Evolutionary conservation across 2,888 invertebrate genomes (phyloP), one percentile per base, ranked within the genome.

Genomic region (Sarcophaga carnaria): DNA sequence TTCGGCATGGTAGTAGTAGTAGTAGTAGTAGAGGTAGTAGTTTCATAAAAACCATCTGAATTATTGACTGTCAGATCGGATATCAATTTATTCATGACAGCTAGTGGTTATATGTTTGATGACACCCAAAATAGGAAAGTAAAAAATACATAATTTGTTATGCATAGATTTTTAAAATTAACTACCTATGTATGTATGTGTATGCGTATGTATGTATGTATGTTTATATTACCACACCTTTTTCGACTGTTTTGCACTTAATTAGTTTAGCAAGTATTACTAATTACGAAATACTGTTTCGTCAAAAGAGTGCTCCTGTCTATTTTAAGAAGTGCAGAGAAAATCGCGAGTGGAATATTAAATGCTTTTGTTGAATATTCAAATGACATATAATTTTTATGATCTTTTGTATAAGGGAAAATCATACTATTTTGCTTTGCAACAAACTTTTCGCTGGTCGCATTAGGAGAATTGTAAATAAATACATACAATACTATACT

Each of bases 11-110:
- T 37, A 37, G 37, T 37, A 37, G 37, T 37, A 37, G 37, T 37
- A 37, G 6, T 5, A 37, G 37, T 27, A 27, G 27, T 27, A 27
- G 6, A 0, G 6, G 27, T 27, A 27, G 63, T 47, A 17, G 66
- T 80, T 71, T 63, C 64, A 81, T 69, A 78, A 78, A 74, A 79
- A 69, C 37, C 25, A 77, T 72, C 77, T 85, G 63, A 70, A 81
- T 64, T 78, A 78, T 79, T 77, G 74, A 60, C 81, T 78, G 81
- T 85, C 72, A 81, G 66, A 75, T 71, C 62, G 71, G 25, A 67
- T 79, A 75, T 79, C 66, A 82, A 67, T 80, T 72, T 79, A 60
- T 47, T 75, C 59, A 49, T 72, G 76, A 59, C 54, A 80, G 17
- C 64, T n/a, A 12, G 54, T 62, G 49, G 37, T 70, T 70, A 71